Conservation (phyloP, 2,113 vertebrate species). For the Fukomys damarensis region DNA sequence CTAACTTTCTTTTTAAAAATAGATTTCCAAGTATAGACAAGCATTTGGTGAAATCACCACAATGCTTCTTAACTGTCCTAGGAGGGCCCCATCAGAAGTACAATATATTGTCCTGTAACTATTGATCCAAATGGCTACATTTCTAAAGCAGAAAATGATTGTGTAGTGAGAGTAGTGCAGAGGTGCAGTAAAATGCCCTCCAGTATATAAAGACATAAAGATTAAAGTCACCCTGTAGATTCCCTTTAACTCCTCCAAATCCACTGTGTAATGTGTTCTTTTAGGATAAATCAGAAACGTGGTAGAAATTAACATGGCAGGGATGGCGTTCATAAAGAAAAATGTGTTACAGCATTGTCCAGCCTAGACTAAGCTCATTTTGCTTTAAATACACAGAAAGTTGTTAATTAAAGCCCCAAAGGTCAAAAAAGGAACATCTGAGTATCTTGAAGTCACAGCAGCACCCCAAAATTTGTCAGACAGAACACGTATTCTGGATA, state of each 20-base stretch:
- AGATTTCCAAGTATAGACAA: conserved; percentile 64
- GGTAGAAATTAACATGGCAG: conserved; percentile 83
- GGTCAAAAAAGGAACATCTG: conserved; percentile 80
- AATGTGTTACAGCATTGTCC: conserved; percentile 61
- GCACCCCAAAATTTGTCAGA: conserved; percentile 84
- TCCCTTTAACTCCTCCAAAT: conserved; percentile 88
- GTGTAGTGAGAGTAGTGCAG: conserved; percentile 88
- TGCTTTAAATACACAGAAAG: conserved; percentile 77
- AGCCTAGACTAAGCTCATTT: conserved; percentile 73
- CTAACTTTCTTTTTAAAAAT: conserved; percentile 77
- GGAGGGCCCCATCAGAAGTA: conserved; percentile 87
- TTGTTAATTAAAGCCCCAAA: conserved; percentile 82
- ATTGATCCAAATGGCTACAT: conserved; percentile 93
- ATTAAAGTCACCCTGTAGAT: conserved; percentile 89
- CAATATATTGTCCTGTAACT: conserved; percentile 89
- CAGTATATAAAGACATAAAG: conserved; percentile 91
- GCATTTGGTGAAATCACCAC: conserved; percentile 70
- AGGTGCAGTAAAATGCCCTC: conserved; percentile 89
- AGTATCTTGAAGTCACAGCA: conserved; percentile 84
- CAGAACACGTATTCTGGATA: conserved; percentile 82
- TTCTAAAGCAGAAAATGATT: conserved; percentile 94
- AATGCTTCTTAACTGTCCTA: conserved; percentile 80
- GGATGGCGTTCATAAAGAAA: conserved; percentile 79
- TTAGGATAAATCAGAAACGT: conserved; percentile 85
- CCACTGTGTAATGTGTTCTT: conserved; percentile 84